These are phyloP conservation scores for Calephelis virginiensis DNA, from an alignment of 1,140 invertebrate genomes.

Conservation along the genomic window DNA sequence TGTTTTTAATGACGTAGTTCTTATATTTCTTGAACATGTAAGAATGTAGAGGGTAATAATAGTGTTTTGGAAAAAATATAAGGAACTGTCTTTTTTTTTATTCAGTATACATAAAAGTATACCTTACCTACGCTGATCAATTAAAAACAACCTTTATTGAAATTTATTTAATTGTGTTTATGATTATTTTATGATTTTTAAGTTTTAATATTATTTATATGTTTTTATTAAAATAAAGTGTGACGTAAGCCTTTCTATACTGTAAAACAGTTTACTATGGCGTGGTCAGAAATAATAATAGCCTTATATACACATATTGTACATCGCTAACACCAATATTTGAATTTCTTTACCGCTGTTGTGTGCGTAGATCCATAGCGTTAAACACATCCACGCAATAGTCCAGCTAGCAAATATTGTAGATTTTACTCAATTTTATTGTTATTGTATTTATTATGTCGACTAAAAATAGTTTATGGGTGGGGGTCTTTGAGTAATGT, in stretches of 20 bases:
- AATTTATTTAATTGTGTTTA: background rate
- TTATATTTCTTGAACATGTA: no score
- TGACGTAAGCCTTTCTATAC: conserved; percentile 12
- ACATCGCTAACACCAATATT: conserved; percentile 42
- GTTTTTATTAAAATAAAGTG: background rate
- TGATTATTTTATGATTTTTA: background rate
- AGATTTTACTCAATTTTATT: conserved; percentile 26
- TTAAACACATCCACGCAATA: conserved; percentile 39
- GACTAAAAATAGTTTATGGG: conserved; percentile 18
- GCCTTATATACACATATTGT: conserved; percentile 37
- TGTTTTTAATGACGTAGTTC: no score
- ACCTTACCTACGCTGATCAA: no score
- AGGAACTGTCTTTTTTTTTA: no score
- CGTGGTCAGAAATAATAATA: conserved; percentile 22
- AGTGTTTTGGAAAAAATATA: no score
- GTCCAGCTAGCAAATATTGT: conserved; percentile 45
- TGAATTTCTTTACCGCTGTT: conserved; percentile 41
- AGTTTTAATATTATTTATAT: background rate
- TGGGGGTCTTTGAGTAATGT: conserved; percentile 11
- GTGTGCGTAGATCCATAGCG: conserved; percentile 33
- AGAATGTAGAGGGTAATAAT: no score
- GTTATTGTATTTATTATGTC: conserved; percentile 22
- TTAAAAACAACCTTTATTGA: no score
- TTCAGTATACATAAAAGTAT: no score
- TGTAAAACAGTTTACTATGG: conserved; percentile 30